A percentile compares a stretch with the other conserved stretches of the same genome.
These are phyloP conservation scores for Hylaeus anthracinus DNA, from an alignment of 1,140 invertebrate species.

Conservation along the genomic window DNA sequence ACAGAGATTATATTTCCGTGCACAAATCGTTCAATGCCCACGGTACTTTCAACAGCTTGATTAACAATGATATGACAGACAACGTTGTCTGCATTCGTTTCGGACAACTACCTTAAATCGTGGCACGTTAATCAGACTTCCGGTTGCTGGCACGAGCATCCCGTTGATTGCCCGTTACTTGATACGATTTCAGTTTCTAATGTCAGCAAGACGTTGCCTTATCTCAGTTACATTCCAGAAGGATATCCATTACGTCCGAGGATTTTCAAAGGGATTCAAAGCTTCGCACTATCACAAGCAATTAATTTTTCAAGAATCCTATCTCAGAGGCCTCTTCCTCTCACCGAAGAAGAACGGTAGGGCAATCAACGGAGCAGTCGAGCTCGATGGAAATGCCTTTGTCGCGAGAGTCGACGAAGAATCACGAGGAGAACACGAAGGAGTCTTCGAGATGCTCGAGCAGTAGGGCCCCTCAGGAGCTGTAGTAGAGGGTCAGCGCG, in stretches of 20 bases:
- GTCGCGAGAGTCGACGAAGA: conserved; percentile 13
- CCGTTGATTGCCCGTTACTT: conserved; percentile 32
- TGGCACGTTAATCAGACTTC: conserved; percentile 57
- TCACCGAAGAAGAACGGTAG: background rate
- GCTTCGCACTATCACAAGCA: no score
- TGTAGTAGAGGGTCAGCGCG: conserved; percentile 75
- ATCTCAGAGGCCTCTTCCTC: no score
- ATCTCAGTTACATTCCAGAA: background rate
- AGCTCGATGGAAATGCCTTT: conserved; percentile 34
- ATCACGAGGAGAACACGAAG: conserved; percentile 27
- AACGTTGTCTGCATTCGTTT: background rate
- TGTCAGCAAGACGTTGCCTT: background rate
- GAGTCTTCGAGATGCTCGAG: conserved; percentile 26
- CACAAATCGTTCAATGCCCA: conserved; percentile 4
- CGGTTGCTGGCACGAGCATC: conserved; percentile 25
- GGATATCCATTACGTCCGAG: background rate
- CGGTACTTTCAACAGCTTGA: background rate
- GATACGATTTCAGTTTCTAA: background rate
- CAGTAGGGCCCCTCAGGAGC: conserved; percentile 58
- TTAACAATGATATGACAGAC: conserved; percentile 4
- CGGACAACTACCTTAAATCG: conserved; percentile 33
- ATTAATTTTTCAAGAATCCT: no score
- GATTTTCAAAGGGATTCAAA: background rate
- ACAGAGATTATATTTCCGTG: background rate
- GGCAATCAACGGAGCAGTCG: conserved; percentile 34